Base-by-base conservation (phyloP, 2,113 vertebrate genomes). In the Platanista minor region DNA sequence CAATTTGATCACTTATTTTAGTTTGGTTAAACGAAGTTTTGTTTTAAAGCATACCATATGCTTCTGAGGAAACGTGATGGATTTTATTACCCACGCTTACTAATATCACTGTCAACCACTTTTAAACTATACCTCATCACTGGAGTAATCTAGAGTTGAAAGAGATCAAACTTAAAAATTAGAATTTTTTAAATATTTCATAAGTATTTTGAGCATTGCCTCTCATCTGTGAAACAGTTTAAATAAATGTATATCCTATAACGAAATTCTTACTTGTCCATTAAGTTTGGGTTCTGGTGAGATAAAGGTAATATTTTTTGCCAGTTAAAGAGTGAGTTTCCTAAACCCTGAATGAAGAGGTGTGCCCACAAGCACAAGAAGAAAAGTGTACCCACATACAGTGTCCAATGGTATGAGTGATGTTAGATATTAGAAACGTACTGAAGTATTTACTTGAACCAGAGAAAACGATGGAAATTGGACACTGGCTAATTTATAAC, bases 21-120 rank as follows among this genome's bases (percentile, higher is more conserved):
- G 59, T 90, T 95, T 95, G 36, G 27, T 62, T 87, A 52, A 96
- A 57, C 43, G 87, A 61, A 77, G 84, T 80, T 96, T 92, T 69
- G 41, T 67, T 96, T 59, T 77, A 57, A 90, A 94, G 59, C 92
- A 4, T 74, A 62, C 7, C 54, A 2, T 87, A 31, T 75, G 10
- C 36, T 80, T 92, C 23, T 92, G 29, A 78, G 62, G 69, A 95
- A 92, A 94, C 78, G 2, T 43, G 86, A 54, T 78, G 43, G 23
- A 81, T 64, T 91, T 96, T 93, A 69, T 81, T 87, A 52, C 17
- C 41, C 46, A 59, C 21, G 33, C 6, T 36, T 86, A 39, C 8
- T 71, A 43, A 62, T 64, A 77, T 15, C 71, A 78, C 31, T 94
- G 52, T 36, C 78, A 96, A 46, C 43, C 14, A 77, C 14, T 86